These are phyloP conservation scores for Equus przewalskii DNA, from an alignment of 2,113 vertebrate genomes.

Conservation along the genomic window DNA sequence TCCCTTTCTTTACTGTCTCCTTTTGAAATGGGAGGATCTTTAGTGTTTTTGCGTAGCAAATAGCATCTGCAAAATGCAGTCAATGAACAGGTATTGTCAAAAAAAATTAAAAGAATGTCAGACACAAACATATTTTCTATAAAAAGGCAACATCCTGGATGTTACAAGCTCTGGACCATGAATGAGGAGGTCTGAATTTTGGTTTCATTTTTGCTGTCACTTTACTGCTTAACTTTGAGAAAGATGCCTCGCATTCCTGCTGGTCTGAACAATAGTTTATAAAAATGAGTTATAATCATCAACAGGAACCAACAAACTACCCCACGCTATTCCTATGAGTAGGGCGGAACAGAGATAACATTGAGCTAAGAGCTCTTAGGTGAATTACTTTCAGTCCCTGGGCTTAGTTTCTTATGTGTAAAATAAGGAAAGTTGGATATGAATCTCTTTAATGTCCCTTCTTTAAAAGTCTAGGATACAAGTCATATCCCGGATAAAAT, in stretches of 20 bases:
- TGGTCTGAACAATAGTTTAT: background rate
- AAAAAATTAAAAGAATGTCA: background rate
- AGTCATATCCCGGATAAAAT: background rate
- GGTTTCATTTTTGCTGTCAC: background rate
- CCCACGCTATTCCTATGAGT: background rate
- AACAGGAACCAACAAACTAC: background rate
- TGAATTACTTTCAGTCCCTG: background rate
- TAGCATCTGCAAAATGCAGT: background rate
- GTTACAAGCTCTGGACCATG: background rate
- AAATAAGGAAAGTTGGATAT: background rate
- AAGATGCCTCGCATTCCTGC: background rate
- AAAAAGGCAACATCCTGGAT: background rate
- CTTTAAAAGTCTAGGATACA: background rate
- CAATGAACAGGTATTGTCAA: background rate
- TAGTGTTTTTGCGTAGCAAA: background rate
- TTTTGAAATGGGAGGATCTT: background rate
- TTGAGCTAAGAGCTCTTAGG: background rate
- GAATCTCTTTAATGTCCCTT: rapidly evolving
- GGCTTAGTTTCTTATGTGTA: background rate
- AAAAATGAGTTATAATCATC: background rate
- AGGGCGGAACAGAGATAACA: background rate
- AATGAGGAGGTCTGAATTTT: background rate
- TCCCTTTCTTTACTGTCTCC: background rate
- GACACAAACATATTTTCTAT: background rate
- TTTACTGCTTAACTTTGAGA: background rate